Conservation (phyloP, 2,797 vertebrate genomes). For the Anas flavirostris region DNA sequence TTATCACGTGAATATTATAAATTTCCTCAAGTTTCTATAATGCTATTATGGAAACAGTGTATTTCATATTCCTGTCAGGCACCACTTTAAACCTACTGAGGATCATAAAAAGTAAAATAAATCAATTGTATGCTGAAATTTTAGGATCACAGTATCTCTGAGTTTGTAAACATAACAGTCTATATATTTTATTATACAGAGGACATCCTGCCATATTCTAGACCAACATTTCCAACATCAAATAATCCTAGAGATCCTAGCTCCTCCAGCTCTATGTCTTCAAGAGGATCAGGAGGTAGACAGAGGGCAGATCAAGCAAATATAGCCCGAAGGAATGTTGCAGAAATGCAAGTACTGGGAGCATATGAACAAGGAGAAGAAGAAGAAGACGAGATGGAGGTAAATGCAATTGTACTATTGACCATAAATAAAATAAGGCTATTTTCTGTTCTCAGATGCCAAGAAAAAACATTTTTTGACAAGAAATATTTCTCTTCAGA, state of each 20-base stretch:
- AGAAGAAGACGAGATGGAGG: conserved; percentile 84
- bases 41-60: background rate
- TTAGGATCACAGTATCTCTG: background rate
- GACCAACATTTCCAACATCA: conserved; percentile 96
- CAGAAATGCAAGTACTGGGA: conserved; percentile 92
- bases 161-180: background rate
- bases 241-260: conserved; percentile 91
- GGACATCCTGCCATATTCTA: conserved; percentile 95
- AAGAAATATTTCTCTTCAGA: background rate
- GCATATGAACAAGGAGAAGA: conserved; percentile 91
- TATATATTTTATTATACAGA: conserved; percentile 81
- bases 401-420: conserved; percentile 29
- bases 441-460: background rate
- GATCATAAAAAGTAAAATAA: conserved; percentile 13
- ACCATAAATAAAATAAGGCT: background rate
- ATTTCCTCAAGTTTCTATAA: background rate
- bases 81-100: background rate
- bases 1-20: background rate
- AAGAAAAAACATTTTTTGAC: background rate
- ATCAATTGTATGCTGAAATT: background rate
- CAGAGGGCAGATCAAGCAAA: conserved; percentile 89
- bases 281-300: conserved; percentile 94
- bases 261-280: conserved; percentile 97
- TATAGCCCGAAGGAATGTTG: conserved; percentile 87
- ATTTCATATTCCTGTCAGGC: conserved; percentile 20